Evolutionary conservation across 1,140 invertebrate genomes (phyloP).

Genomic region (Bombus polaris): DNA sequence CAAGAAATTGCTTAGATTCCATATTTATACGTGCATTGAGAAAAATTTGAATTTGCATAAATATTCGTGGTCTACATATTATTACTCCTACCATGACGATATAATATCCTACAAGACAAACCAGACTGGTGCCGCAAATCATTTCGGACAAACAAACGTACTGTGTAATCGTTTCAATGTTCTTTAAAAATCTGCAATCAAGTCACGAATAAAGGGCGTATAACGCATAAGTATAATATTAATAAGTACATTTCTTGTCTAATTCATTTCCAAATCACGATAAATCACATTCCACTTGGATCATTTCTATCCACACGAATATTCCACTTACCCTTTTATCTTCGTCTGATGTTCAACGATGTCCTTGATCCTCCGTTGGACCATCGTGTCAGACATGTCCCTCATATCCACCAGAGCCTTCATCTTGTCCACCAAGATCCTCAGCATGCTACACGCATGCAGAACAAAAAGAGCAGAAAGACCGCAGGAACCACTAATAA

Average conservation of each 20-base stretch:
- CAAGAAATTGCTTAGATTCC: not conserved
- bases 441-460: slow-evolving; percentile 58
- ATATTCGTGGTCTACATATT: not conserved
- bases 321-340: slow-evolving; percentile 27
- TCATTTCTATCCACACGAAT: not conserved
- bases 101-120: slow-evolving; percentile 64
- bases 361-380: slow-evolving; percentile 13
- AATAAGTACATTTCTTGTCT: not conserved
- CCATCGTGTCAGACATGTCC: not conserved
- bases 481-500: slow-evolving; percentile 39
- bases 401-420: slow-evolving; percentile 5
- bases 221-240: too few relatives aligned
- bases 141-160: slow-evolving; percentile 66
- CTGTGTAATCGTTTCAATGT: slow-evolving; percentile 38
- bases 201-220: not conserved
- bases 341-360: slow-evolving; percentile 53
- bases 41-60: not conserved
- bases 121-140: slow-evolving; percentile 58
- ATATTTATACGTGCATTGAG: not conserved
- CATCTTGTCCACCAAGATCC: slow-evolving; percentile 48
- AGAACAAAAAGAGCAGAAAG: slow-evolving; percentile 53
- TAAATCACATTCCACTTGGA: too few relatives aligned
- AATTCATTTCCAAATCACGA: not conserved
- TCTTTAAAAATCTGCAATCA: slow-evolving; percentile 46
- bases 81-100: slow-evolving; percentile 50